These are phyloP conservation scores for Cepaea nemoralis DNA, from an alignment of 1,140 invertebrate species.

Conservation along the genomic window DNA sequence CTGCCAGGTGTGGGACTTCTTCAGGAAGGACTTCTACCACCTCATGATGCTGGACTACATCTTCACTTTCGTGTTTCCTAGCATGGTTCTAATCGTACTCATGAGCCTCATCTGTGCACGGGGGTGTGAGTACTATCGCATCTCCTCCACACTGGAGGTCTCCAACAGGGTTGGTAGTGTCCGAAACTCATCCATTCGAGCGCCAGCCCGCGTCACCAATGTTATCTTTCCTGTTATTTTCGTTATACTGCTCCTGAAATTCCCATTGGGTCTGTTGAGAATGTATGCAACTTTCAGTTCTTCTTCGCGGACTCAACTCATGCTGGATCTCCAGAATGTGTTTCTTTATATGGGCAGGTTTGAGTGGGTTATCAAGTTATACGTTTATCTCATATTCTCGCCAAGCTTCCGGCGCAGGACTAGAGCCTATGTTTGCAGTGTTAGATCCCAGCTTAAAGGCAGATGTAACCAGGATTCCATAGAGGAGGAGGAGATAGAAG, in stretches of 20 bases:
- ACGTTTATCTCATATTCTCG: conserved; percentile 31
- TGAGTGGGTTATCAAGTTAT: conserved; percentile 30
- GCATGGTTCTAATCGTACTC: conserved; percentile 43
- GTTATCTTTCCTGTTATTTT: conserved; percentile 26
- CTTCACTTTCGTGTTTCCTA: conserved; percentile 50
- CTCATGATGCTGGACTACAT: conserved; percentile 48
- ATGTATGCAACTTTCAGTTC: not conserved
- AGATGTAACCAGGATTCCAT: not conserved
- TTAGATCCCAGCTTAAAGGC: not conserved
- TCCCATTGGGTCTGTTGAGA: not conserved
- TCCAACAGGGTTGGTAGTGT: not conserved
- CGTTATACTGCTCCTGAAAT: conserved; percentile 22
- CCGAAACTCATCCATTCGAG: not conserved
- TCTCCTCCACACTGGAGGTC: conserved; percentile 38
- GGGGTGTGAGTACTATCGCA: conserved; percentile 45
- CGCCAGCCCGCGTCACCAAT: not conserved
- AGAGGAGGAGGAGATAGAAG: conserved; percentile 7
- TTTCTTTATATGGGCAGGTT: conserved; percentile 26
- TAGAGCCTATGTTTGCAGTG: conserved; percentile 1
- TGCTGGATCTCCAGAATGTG: not conserved
- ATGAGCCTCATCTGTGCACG: conserved; percentile 45
- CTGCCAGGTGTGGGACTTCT: conserved; percentile 39
- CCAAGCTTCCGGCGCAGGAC: conserved; percentile 25
- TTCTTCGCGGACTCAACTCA: not conserved
- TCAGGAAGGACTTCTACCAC: conserved; percentile 39